Evolutionary conservation across 2,113 vertebrate genomes (phyloP).

Genomic region (Galeopterus variegatus): DNA sequence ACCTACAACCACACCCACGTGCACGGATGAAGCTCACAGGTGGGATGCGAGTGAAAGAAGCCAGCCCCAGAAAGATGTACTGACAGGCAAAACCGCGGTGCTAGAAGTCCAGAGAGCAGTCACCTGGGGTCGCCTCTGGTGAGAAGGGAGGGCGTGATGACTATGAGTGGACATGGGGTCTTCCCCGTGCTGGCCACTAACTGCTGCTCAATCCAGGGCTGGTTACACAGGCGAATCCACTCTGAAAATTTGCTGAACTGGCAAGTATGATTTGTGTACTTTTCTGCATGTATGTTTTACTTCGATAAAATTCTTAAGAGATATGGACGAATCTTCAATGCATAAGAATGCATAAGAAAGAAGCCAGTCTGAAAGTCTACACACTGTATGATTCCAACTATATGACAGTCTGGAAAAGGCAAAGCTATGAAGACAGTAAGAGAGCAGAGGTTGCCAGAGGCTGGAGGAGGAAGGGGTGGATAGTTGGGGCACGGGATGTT

Average conservation of each 20-base stretch:
- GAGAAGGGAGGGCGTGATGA: not conserved
- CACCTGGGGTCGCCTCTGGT: not conserved
- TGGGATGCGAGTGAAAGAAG: no score
- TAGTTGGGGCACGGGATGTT: not conserved
- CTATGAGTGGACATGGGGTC: not conserved
- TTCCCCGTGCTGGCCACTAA: not conserved
- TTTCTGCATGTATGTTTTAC: no score
- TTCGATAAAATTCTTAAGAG: not conserved
- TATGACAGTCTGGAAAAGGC: not conserved
- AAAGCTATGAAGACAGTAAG: not conserved
- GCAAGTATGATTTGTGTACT: not conserved
- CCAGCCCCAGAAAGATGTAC: not conserved
- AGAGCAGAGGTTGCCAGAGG: not conserved
- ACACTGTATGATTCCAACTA: not conserved
- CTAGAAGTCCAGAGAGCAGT: no score
- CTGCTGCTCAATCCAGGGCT: not conserved
- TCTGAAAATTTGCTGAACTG: not conserved
- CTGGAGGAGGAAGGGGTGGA: not conserved
- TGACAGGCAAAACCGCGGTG: not conserved
- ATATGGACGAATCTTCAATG: not conserved
- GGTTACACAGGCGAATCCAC: not conserved
- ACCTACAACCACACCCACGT: accelerated
- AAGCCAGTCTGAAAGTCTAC: no score
- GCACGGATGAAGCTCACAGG: not conserved
- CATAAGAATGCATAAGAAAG: not conserved